These are phyloP conservation scores for Dorcus hopei DNA, from an alignment of 2,888 invertebrate species.

Conservation along the genomic window DNA sequence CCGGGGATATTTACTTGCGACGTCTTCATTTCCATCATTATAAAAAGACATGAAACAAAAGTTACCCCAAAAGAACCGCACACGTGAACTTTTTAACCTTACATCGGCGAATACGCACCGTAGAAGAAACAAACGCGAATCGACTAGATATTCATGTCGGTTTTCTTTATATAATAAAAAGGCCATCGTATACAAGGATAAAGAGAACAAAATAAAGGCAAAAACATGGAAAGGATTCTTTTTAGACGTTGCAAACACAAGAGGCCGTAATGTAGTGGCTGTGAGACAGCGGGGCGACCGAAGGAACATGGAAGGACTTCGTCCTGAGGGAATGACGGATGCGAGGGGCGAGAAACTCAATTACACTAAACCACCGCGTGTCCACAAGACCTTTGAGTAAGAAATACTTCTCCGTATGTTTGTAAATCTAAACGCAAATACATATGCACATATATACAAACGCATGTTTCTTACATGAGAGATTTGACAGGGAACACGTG, in stretches of 20 bases:
- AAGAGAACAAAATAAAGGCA: constrained; percentile 13
- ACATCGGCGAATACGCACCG: background rate
- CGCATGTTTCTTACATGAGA: background rate
- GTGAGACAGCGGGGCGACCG: constrained; percentile 9
- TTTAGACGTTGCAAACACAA: constrained; percentile 17
- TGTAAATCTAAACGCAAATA: constrained; percentile 4
- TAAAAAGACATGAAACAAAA: too few relatives aligned
- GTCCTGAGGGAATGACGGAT: constrained; percentile 25
- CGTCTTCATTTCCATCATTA: too few relatives aligned
- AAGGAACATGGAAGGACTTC: constrained; percentile 13
- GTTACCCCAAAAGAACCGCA: background rate
- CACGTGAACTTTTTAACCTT: background rate
- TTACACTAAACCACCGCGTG: constrained; percentile 31
- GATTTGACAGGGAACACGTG: background rate
- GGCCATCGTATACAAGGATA: constrained; percentile 13
- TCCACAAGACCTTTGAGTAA: constrained; percentile 22
- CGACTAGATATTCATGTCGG: constrained; percentile 16
- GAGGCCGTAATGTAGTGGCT: constrained; percentile 18
- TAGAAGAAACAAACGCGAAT: constrained; percentile 16
- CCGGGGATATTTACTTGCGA: too few relatives aligned
- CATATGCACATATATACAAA: background rate
- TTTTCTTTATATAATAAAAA: constrained; percentile 18
- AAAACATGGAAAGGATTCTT: constrained; percentile 17
- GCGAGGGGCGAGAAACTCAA: constrained; percentile 29
- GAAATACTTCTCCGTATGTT: constrained; percentile 14